phyloP scores from a whole-genome alignment of 1,140 invertebrate genomes.

The Aphis gossypii region DNA sequence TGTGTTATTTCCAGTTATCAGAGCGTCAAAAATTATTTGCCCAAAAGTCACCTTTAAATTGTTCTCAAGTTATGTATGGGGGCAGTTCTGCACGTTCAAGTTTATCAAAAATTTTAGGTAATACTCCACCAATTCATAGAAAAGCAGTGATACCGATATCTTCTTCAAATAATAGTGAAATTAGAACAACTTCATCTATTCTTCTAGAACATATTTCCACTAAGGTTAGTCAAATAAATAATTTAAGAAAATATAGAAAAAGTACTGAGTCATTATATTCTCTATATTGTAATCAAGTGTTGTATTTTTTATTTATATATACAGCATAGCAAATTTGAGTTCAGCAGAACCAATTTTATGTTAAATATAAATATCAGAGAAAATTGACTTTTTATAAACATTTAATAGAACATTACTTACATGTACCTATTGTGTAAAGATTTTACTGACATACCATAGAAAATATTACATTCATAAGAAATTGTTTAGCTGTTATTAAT shows the following conservation, averaged over 20 bases:
- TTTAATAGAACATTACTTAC: too few relatives aligned
- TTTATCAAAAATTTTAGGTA: conserved; percentile 42
- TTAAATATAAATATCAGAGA: too few relatives aligned
- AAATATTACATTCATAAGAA: too few relatives aligned
- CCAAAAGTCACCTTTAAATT: conserved; percentile 44
- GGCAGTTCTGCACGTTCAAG: conserved; percentile 42
- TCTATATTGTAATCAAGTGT: too few relatives aligned
- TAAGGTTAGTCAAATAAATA: conserved; percentile 29
- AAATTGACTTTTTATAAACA: too few relatives aligned
- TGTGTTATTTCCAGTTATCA: conserved; percentile 20
- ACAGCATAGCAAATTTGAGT: too few relatives aligned
- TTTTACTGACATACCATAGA: too few relatives aligned
- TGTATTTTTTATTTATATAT: too few relatives aligned
- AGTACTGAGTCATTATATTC: too few relatives aligned
- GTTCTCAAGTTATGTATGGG: conserved; percentile 52
- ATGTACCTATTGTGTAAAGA: too few relatives aligned
- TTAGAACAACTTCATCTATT: conserved; percentile 47
- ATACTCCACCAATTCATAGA: conserved; percentile 50
- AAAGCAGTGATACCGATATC: conserved; percentile 44
- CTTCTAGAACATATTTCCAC: conserved; percentile 35
- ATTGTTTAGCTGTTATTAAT: too few relatives aligned
- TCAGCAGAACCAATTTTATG: too few relatives aligned
- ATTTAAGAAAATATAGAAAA: neutral
- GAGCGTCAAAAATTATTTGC: conserved; percentile 53
- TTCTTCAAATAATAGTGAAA: conserved; percentile 38